Evolutionary conservation across 2,888 invertebrate species (phyloP), one percentile per base, ranked within the genome.

Genomic region (Aleiodes alternator): DNA sequence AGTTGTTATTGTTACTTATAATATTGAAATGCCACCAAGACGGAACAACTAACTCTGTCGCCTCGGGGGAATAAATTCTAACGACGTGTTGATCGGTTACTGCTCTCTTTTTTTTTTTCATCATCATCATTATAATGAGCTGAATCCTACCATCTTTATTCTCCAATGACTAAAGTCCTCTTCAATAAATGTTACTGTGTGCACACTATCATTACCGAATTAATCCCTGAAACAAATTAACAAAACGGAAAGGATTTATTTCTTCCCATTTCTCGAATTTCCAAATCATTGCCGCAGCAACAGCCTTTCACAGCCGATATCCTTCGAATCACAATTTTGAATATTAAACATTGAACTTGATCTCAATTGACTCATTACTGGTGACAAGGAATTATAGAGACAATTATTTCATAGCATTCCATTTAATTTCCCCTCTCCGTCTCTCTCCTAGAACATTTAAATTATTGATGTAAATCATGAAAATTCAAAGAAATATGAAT

Each of bases 1-100:
- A 43, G 9, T 43, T 43, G 43, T 43, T 43, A 43, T 43, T 57
- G 57, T 57, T 57, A 57, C 31, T 57, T 57, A 23, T 11, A 31
- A 34, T 12, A 59, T 59, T n/a, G 34, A 59, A 59, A 59, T 59
- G 34, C 59, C 59, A 34, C 23, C 7, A 38, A 59, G 59, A 31
- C 59, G 73, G 73, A 69, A 73, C 73, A 51, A 56, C 43, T 69
- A 48, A 23, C 23, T 34, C 68, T 29, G 57, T 73, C 68, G 73
- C 73, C 73, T 23, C 56, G 23, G 73, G 73, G 57, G 59, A 73
- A 14, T 12, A 34, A n/a, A 59, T 59, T 59, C 59, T 59, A 59
- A 59, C 59, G 59, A 59, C 59, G 31, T 59, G 64, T 64, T 64
- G 43, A 64, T 64, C 64, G 48, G 64, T 64, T 43, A 43, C 64